Evolutionary conservation across 2,797 vertebrate species (phyloP), one percentile per base, ranked within the genome.

Genomic region (Eospalax fontanierii): DNA sequence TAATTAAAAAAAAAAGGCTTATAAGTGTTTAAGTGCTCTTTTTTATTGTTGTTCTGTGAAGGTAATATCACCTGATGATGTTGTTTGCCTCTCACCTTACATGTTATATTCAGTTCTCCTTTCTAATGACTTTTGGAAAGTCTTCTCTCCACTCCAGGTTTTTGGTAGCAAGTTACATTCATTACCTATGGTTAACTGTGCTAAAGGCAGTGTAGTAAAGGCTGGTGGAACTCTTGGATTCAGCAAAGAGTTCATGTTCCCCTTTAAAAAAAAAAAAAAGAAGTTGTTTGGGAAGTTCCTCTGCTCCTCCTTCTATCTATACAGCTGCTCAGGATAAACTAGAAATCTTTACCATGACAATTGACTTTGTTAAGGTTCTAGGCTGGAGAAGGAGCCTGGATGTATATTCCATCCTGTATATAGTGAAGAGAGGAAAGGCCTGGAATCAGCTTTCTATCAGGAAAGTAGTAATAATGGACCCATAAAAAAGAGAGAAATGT

Each of bases 11-110:
- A n/a, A n/a, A n/a, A n/a, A n/a, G n/a, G n/a, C n/a, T n/a, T n/a
- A n/a, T n/a, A n/a, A n/a, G 38, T 74, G 92, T 76, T 61, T 33
- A 57, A 46, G 6, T 3, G 2, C 78, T 80, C 40, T 59, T 92
- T n/a, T n/a, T n/a, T n/a, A n/a, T 57, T 54, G 11, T 50, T 88
- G 73, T 76, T 33, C 59, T 75, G 14, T 16, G 26, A 24, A 70
- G 65, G 33, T 63, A 6, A 4, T 81, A 33, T 40, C 65, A 16
- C 59, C 40, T 94, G 70, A 11, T 6, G 16, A 21, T n/a, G n/a
- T n/a, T n/a, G 40, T 80, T 73, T 80, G 61, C 54, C 90, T 33
- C 91, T 81, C 61, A 87, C 12, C 10, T 95, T 74, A 61, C 73
- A 18, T 76, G 15, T 40, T 43, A 10, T 30, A 0, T 76, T 2